Evolutionary conservation across 2,113 vertebrate genomes (phyloP).

Genomic region (Tichodroma muraria): DNA sequence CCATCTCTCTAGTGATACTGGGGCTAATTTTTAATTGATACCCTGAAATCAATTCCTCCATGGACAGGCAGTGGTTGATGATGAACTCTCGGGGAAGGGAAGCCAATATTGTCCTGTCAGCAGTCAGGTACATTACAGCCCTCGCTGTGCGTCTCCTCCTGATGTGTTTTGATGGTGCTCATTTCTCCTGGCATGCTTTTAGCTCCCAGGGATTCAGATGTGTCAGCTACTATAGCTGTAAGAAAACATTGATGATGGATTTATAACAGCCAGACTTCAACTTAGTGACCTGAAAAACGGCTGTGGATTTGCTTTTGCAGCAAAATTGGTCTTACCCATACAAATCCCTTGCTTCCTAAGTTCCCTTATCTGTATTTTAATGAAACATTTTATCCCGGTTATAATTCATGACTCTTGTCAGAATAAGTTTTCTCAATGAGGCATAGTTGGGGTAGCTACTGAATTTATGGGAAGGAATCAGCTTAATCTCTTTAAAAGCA

Average conservation of each 20-base stretch:
- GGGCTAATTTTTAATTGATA: conserved; percentile 41
- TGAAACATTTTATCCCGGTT: conserved; percentile 31
- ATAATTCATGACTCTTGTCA: not conserved
- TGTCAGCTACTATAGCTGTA: conserved; percentile 61
- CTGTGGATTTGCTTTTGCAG: conserved; percentile 55
- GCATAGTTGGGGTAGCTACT: not conserved
- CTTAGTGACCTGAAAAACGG: conserved; percentile 56
- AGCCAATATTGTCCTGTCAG: not conserved
- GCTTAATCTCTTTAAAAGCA: conserved; percentile 8
- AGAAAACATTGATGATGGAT: conserved; percentile 60
- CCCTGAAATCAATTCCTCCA: conserved; percentile 41
- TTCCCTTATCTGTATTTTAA: conserved; percentile 43
- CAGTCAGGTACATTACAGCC: conserved; percentile 26
- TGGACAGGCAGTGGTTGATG: conserved; percentile 6
- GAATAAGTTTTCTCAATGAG: conserved; percentile 5
- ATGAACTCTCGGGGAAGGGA: not conserved
- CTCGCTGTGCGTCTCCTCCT: not conserved
- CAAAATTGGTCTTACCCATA: conserved; percentile 12
- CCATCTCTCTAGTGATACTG: not conserved
- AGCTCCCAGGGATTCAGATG: conserved; percentile 53
- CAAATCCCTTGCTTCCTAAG: not conserved
- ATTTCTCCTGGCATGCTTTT: conserved; percentile 59
- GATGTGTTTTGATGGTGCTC: conserved; percentile 32
- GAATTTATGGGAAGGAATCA: conserved; percentile 21
- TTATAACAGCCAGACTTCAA: conserved; percentile 52